phyloP scores from a whole-genome alignment of 1,140 invertebrate genomes.

The Eulimnadia texana region DNA sequence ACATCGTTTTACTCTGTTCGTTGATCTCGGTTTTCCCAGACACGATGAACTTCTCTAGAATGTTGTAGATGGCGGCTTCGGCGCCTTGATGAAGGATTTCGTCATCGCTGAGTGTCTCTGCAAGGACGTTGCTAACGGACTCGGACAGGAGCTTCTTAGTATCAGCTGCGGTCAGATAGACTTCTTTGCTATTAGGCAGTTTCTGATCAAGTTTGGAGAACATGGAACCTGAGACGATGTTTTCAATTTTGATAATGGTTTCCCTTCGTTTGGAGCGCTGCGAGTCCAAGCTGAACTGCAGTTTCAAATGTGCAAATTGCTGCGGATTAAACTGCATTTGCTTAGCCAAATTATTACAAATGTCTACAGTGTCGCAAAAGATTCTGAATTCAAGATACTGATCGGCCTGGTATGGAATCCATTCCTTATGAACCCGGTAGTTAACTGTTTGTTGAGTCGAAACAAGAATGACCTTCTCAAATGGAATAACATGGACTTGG shows the following conservation, averaged over 20 bases:
- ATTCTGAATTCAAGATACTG: background rate
- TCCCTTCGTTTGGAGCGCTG: background rate
- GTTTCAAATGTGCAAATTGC: background rate
- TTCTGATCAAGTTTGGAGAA: background rate
- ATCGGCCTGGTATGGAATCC: background rate
- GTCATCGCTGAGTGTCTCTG: background rate
- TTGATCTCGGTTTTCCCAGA: background rate
- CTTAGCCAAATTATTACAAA: background rate
- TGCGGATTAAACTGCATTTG: constrained; percentile 1
- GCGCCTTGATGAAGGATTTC: background rate
- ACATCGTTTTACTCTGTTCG: background rate
- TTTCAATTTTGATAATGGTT: background rate
- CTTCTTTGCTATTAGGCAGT: background rate
- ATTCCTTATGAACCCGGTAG: background rate
- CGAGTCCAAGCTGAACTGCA: background rate
- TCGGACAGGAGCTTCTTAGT: background rate
- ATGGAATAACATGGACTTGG: background rate
- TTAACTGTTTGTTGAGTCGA: background rate
- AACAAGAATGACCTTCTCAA: background rate
- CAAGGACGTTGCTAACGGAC: background rate
- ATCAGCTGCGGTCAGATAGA: background rate
- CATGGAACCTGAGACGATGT: background rate
- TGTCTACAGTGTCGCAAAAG: background rate
- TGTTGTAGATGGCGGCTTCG: background rate
- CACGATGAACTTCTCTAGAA: background rate